Conservation (phyloP, 2,113 vertebrate species). For the Python bivittatus region DNA sequence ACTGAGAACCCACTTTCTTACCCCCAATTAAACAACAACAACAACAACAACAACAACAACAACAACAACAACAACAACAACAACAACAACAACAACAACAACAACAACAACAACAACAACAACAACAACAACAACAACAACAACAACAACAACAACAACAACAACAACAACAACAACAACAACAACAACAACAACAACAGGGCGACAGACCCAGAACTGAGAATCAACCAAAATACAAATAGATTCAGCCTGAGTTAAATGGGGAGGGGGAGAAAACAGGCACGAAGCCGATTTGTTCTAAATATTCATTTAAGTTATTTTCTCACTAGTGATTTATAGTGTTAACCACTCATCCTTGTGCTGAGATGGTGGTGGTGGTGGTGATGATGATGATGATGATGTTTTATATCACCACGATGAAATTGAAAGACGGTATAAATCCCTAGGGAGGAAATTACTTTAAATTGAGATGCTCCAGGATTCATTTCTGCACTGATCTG, state of each 20-base stretch:
- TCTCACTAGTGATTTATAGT: neutral
- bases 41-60: too few relatives aligned
- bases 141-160: too few relatives aligned
- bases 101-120: too few relatives aligned
- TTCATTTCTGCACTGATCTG: neutral
- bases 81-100: too few relatives aligned
- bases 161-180: too few relatives aligned
- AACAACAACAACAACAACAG: too few relatives aligned
- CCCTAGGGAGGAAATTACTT: neutral
- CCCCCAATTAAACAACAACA: neutral
- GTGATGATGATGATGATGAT: too few relatives aligned
- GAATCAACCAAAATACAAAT: neutral
- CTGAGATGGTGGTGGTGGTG: neutral
- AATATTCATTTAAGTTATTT: neutral
- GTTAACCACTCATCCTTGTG: neutral
- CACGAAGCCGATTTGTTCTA: neutral
- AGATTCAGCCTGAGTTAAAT: neutral
- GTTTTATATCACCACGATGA: neutral
- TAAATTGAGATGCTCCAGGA: neutral
- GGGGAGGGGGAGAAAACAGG: neutral
- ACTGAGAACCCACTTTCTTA: neutral
- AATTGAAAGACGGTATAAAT: neutral
- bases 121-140: too few relatives aligned
- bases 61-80: too few relatives aligned
- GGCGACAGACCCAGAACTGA: neutral